Base-by-base conservation (phyloP, 2,888 invertebrate genomes). In the Apodemia zela region DNA sequence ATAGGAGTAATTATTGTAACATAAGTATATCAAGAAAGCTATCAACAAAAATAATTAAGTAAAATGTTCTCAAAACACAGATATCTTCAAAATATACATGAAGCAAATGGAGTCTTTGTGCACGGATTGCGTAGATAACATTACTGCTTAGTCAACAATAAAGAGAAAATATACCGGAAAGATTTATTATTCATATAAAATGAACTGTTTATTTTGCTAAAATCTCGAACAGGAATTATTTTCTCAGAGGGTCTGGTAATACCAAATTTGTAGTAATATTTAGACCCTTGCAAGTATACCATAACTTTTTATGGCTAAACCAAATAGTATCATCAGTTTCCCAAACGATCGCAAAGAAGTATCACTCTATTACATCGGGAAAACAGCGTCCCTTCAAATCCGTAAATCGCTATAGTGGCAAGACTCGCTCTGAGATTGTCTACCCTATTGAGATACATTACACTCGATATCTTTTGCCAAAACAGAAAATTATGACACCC, bases 261-360 rank as follows among this genome's bases (percentile, higher is more conserved):
- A 17, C 49, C 49, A 11, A 49, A 85, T 84, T 82, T 81, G 79
- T 83, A 75, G 76, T 82, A 78, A 84, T 84, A 86, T 82, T 87
- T 82, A 85, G 81, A 81, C 81, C 77, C 80, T 78, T 73, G 49
- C 82, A 82, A 84, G 83, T 80, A 82, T 78, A 80, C 82, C 81
- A 80, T 89, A 86, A 87, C 86, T 84, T 89, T 89, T 89, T 89
- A 89, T 84, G 83, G 78, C 78, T 75, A 81, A 85, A 82, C 81
- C 85, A 84, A 89, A 88, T 89, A 85, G 87, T 84, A 78, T 85
- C 87, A 73, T 73, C 70, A 73, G 71, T 74, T 72, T 67, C 69
- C 73, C 68, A 65, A 71, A 72, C 68, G 69, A 68, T 68, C 72
- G 68, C 65, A 68, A 72, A 71, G 68, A 76, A 74, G 73, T 71